These are phyloP conservation scores for Noctua comes DNA, from an alignment of 2,888 invertebrate species.

Conservation along the genomic window DNA sequence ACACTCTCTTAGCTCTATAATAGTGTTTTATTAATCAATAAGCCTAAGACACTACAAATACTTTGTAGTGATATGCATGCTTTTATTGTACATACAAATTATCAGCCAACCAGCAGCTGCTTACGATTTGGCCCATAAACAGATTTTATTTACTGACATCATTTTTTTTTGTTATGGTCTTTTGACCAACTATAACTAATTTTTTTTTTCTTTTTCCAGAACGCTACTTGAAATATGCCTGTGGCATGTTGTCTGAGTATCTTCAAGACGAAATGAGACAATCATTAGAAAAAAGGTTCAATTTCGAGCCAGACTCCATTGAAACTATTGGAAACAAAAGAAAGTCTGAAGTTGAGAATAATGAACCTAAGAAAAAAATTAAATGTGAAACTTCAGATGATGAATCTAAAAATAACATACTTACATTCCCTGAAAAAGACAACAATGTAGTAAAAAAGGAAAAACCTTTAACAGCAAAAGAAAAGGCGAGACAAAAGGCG, in stretches of 20 bases:
- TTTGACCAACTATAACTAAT: neutral
- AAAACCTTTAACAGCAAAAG: slow-evolving; percentile 92
- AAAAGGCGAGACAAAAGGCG: slow-evolving; percentile 94
- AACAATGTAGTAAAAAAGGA: slow-evolving; percentile 86
- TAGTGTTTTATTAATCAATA: neutral
- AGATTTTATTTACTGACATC: neutral
- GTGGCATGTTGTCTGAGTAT: slow-evolving; percentile 95
- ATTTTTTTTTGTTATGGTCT: neutral
- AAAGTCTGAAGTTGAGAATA: slow-evolving; percentile 87
- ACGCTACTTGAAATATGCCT: slow-evolving; percentile 93
- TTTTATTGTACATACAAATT: neutral
- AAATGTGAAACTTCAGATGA: slow-evolving; percentile 80
- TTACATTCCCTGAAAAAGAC: slow-evolving; percentile 76
- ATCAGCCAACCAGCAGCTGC: neutral
- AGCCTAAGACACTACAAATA: neutral
- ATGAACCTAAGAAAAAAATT: slow-evolving; percentile 81
- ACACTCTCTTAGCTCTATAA: neutral
- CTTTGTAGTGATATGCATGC: neutral
- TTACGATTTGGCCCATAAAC: neutral
- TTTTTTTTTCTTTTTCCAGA: slow-evolving; percentile 82
- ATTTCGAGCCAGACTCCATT: slow-evolving; percentile 91
- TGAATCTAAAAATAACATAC: slow-evolving; percentile 76
- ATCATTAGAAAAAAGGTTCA: slow-evolving; percentile 91
- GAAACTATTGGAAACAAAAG: slow-evolving; percentile 88
- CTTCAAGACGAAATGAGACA: slow-evolving; percentile 92